phyloP scores from a whole-genome alignment of 2,797 vertebrate genomes.

The Thripadectes ignobilis region DNA sequence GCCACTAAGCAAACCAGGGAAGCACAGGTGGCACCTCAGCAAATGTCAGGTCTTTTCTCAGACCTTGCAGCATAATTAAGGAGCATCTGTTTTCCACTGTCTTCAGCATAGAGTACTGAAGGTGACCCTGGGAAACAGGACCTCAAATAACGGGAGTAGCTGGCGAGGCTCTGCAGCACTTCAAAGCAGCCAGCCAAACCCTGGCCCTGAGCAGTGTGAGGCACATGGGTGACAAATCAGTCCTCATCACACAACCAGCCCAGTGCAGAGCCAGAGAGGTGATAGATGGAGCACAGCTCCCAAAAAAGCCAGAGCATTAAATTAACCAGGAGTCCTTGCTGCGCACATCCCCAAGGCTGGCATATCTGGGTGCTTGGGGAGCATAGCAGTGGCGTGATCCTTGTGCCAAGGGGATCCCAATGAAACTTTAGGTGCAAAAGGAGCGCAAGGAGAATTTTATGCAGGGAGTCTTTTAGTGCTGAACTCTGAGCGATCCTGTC shows the following conservation, averaged over 20 bases:
- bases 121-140: neutral
- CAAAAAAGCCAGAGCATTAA: neutral
- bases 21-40: neutral
- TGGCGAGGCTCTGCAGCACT: neutral
- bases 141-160: neutral
- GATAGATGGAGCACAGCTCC: neutral
- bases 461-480: neutral
- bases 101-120: neutral
- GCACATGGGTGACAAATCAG: neutral
- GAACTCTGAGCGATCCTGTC: rapidly evolving
- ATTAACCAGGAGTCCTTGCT: neutral
- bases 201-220: rapidly evolving
- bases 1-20: neutral
- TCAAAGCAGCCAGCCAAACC: neutral
- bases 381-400: neutral
- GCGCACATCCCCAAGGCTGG: neutral
- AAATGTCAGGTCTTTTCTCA: neutral
- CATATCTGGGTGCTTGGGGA: rapidly evolving
- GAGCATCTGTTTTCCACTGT: neutral
- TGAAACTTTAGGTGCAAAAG: neutral
- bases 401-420: neutral
- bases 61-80: neutral
- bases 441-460: neutral
- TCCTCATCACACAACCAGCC: neutral
- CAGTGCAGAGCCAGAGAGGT: neutral